A percentile compares a stretch with the other conserved stretches of the same genome.
phyloP scores from a whole-genome alignment of 2,888 invertebrate genomes.

The Sepiola atlantica region DNA sequence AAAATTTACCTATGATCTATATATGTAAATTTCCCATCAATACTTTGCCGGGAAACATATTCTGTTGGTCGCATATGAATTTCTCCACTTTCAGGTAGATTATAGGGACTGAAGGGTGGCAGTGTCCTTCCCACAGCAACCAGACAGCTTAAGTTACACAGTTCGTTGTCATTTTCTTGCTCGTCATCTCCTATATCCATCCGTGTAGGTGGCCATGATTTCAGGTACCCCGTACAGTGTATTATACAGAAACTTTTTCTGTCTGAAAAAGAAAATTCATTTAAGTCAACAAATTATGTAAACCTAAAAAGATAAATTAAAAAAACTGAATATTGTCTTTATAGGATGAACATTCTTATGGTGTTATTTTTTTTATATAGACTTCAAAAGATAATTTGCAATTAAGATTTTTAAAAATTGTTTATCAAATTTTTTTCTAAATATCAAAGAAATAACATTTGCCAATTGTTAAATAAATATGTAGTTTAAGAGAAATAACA shows the following conservation, averaged over 20 bases:
- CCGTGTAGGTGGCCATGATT: conserved; percentile 91
- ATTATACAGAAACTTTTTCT: conserved; percentile 88
- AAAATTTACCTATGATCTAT: conserved; percentile 88
- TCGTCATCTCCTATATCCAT: conserved; percentile 82
- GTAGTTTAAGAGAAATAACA: neutral
- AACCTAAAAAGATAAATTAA: neutral
- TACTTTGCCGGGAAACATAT: conserved; percentile 88
- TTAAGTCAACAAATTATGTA: neutral
- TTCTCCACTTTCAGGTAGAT: conserved; percentile 74
- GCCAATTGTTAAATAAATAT: neutral
- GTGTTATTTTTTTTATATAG: neutral
- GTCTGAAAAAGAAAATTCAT: conserved; percentile 76
- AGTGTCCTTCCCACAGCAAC: conserved; percentile 89
- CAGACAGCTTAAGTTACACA: conserved; percentile 86
- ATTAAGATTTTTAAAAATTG: too few relatives aligned
- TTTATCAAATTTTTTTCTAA: neutral
- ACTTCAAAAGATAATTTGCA: neutral
- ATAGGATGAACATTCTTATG: neutral
- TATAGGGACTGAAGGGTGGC: conserved; percentile 76
- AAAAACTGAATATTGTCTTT: neutral
- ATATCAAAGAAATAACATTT: neutral
- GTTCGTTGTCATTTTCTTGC: conserved; percentile 78
- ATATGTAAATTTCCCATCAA: conserved; percentile 93
- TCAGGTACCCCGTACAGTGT: conserved; percentile 93
- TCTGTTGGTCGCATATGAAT: conserved; percentile 67